Conservation (phyloP, 2,797 vertebrate genomes). For the Cheirogaleus major region DNA sequence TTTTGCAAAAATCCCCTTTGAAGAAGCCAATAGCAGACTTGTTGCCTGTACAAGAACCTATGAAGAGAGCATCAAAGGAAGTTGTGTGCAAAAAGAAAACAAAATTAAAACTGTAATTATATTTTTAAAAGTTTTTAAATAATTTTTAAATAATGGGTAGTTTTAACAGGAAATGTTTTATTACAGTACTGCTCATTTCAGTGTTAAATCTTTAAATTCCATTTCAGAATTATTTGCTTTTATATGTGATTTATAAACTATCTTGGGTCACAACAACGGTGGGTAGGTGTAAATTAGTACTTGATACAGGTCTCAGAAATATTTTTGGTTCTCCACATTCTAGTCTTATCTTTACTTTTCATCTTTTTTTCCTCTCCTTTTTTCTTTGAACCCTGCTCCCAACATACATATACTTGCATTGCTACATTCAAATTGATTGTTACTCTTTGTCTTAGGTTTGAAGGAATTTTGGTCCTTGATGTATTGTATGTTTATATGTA, state of each 20-base stretch:
- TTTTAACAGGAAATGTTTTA: conserved; percentile 44
- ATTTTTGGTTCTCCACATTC: background rate
- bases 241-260: background rate
- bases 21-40: conserved; percentile 95
- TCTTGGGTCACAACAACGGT: background rate
- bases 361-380: background rate
- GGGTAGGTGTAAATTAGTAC: background rate
- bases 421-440: background rate
- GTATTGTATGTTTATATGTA: background rate
- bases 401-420: background rate
- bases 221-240: conserved; percentile 46
- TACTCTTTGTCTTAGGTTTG: conserved; percentile 24
- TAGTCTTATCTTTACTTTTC: conserved; percentile 3
- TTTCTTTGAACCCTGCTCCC: background rate
- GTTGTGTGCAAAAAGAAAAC: conserved; percentile 85
- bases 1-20: conserved; percentile 93
- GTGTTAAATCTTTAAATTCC: background rate
- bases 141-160: conserved; percentile 30
- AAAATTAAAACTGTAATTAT: conserved; percentile 87
- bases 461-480: background rate
- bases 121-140: conserved; percentile 43
- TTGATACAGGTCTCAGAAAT: background rate
- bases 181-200: conserved; percentile 22
- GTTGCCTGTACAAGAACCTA: conserved; percentile 95
- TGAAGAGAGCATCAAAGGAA: conserved; percentile 87